phyloP scores from a whole-genome alignment of 1,140 invertebrate genomes.

The Sesamia nonagrioides region DNA sequence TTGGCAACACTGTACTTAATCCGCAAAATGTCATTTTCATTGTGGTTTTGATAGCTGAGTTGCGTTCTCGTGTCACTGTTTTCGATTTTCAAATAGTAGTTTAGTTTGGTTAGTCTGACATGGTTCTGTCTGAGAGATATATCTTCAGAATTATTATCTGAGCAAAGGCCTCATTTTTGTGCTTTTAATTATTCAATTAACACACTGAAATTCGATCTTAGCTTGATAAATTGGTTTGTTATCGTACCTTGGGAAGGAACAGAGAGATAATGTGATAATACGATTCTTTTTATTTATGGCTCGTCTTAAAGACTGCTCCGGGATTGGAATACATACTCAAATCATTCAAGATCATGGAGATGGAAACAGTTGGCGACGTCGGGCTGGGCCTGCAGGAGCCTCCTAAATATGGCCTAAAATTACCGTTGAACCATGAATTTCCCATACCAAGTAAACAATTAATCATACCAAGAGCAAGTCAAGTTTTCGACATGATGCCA shows the following conservation, averaged over 20 bases:
- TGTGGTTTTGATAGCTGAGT: constrained; percentile 14
- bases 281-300: neutral
- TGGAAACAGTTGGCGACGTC: constrained; percentile 63
- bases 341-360: constrained; percentile 54
- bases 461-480: constrained; percentile 89
- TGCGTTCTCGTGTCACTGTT: constrained; percentile 35
- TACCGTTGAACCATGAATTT: constrained; percentile 92
- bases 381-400: constrained; percentile 68
- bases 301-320: constrained; percentile 17
- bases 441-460: constrained; percentile 92
- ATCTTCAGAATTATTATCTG: neutral
- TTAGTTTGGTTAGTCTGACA: neutral
- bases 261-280: constrained; percentile 31
- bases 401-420: constrained; percentile 91
- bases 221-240: constrained; percentile 9
- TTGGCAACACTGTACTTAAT: too few species aligned
- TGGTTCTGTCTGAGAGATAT: constrained; percentile 3
- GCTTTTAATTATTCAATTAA: neutral
- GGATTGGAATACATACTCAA: constrained; percentile 3
- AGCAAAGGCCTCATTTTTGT: neutral
- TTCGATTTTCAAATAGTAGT: constrained; percentile 23
- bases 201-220: neutral
- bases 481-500: constrained; percentile 90
- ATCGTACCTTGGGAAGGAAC: constrained; percentile 7
- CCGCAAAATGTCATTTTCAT: neutral